phyloP scores from a whole-genome alignment of 2,888 invertebrate genomes.

The Campoplex nolae region DNA sequence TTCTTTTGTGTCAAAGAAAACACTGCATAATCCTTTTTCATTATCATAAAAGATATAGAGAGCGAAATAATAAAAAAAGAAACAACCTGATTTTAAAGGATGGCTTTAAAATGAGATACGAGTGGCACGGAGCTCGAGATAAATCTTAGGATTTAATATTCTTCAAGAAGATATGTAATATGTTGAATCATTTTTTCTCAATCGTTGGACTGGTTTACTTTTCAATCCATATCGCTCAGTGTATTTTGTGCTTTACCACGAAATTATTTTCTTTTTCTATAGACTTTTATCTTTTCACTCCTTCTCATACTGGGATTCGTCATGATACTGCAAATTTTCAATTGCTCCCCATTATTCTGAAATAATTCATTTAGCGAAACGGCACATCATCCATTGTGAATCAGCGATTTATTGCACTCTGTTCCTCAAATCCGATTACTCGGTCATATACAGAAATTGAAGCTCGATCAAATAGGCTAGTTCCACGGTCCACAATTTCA shows the following conservation, averaged over 20 bases:
- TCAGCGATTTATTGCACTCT: neutral
- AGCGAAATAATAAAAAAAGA: constrained; percentile 40
- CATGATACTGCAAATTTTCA: neutral
- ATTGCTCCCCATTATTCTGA: neutral
- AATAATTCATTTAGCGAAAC: constrained; percentile 11
- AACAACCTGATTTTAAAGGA: constrained; percentile 48
- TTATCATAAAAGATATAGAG: constrained; percentile 34
- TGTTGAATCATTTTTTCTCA: constrained; percentile 77
- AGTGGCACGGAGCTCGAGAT: constrained; percentile 74
- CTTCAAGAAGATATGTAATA: constrained; percentile 81
- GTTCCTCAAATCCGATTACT: neutral
- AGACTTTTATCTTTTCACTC: constrained; percentile 5
- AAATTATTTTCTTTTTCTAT: constrained; percentile 41
- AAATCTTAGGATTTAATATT: constrained; percentile 83
- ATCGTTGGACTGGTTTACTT: constrained; percentile 54
- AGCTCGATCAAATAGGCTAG: neutral
- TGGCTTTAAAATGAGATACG: constrained; percentile 48
- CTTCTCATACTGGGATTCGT: neutral
- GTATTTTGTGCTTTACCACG: constrained; percentile 46
- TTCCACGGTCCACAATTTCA: neutral
- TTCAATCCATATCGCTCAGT: constrained; percentile 30
- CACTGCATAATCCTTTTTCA: constrained; percentile 28
- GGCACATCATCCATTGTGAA: neutral
- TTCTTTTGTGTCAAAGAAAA: constrained; percentile 3
- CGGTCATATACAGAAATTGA: neutral